Percentiles rank a stretch among this genome's conserved stretches.
These are phyloP conservation scores for Endotricha flammealis DNA, from an alignment of 2,888 invertebrate species.

Conservation along the genomic window DNA sequence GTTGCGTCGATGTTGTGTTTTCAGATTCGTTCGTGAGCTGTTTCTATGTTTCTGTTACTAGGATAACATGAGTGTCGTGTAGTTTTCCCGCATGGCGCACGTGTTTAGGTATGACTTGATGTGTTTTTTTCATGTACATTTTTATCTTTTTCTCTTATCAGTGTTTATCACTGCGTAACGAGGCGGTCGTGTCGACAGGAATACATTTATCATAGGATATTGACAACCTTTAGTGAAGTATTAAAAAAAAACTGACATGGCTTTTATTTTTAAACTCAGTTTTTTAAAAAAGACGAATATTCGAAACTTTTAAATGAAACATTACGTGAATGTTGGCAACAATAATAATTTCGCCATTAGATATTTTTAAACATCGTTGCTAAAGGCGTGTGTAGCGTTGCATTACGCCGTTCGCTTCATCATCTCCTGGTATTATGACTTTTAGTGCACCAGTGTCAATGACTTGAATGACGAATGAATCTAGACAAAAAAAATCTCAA, in stretches of 20 bases:
- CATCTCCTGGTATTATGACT: conserved; percentile 62
- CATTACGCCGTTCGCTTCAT: conserved; percentile 53
- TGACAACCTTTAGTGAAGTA: background rate
- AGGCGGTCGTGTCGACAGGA: conserved; percentile 20
- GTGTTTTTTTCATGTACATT: conserved; percentile 39
- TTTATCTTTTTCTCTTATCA: conserved; percentile 35
- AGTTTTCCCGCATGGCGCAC: conserved; percentile 31
- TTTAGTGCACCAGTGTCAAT: conserved; percentile 66
- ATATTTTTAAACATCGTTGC: too few species aligned
- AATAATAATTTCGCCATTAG: too few species aligned
- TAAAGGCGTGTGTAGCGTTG: too few species aligned
- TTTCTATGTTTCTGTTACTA: conserved; percentile 62
- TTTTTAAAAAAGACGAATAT: too few species aligned
- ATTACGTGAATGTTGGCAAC: too few species aligned
- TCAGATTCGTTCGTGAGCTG: conserved; percentile 65
- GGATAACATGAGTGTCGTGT: conserved; percentile 40
- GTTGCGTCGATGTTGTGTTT: conserved; percentile 50
- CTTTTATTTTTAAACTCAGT: too few species aligned
- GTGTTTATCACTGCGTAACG: conserved; percentile 21
- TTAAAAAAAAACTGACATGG: background rate
- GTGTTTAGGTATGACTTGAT: conserved; percentile 25
- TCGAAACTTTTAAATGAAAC: too few species aligned
- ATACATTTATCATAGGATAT: background rate
- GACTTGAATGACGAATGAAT: conserved; percentile 65
- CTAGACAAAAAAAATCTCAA: conserved; percentile 26